Evolutionary conservation across 2,113 vertebrate species (phyloP), one percentile per base, ranked within the genome.

Genomic region (Epinephelus cyanopodus): DNA sequence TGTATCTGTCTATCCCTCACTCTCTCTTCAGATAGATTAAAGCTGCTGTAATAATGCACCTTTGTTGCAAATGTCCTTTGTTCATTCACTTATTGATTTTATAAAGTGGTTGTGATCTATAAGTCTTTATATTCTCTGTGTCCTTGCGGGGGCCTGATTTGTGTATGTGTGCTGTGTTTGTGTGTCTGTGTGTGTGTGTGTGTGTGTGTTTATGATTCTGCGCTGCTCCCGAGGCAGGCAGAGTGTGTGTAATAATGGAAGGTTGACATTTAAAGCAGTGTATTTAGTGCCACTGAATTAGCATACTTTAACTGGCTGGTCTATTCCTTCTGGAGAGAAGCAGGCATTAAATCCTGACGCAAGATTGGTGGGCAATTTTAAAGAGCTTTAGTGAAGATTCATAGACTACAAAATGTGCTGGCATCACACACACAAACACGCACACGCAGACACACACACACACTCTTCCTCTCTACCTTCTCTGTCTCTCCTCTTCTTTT

Each of bases 241-340:
- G 50, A 61, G 74, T 86, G 81, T 86, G 84, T 88, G 81, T 90
- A 81, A 83, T 93, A 92, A 92, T 93, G 90, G 86, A 92, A 88
- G 89, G 88, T 88, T 94, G 93, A 93, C 91, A 93, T 95, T 94
- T 92, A 93, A 94, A 93, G 88, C 92, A 89, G 92, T 90, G 77
- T 93, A 89, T 90, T 92, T 93, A 92, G 93, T 91, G 90, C 79
- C 87, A 85, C 81, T 83, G 92, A 91, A 94, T 95, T 94, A 93
- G 86, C 92, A 93, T 94, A 93, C 85, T 95, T 92, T 94, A 95
- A 91, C 92, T 89, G 92, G 88, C 87, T 89, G 88, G 72, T 85
- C 89, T 83, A 29, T 87, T 86, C 86, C 84, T 92, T 87, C 86
- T 81, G 71, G 84, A 88, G 74, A 67, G 84, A 76, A 83, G 87